A percentile compares a stretch with the other conserved stretches of the same genome.
Conservation (phyloP, 2,797 vertebrate species). For the Acomys russatus region DNA sequence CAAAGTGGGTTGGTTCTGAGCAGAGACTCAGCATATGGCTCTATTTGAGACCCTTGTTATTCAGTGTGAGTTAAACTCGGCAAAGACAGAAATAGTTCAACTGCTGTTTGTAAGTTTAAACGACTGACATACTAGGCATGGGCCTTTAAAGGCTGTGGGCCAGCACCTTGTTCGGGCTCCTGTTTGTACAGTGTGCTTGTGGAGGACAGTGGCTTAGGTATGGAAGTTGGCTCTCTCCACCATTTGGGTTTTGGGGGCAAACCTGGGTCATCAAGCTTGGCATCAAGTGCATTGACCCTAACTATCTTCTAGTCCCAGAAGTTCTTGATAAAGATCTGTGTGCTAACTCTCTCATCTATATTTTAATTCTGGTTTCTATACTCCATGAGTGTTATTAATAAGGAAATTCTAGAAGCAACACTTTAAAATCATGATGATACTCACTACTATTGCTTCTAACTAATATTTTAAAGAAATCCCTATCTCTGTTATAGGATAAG, state of each 20-base stretch:
- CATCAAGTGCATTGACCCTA: background rate
- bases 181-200: background rate
- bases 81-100: background rate
- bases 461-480: background rate
- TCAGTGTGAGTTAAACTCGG: background rate
- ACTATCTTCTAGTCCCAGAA: background rate
- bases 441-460: background rate
- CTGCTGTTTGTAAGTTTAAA: background rate
- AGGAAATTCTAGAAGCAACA: background rate
- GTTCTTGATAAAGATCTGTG: background rate
- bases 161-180: background rate
- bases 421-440: slow-evolving; percentile 15
- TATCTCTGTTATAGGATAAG: background rate
- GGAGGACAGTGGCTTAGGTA: background rate
- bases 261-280: background rate
- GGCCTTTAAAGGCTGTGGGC: background rate
- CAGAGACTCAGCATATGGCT: background rate
- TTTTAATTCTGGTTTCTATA: background rate
- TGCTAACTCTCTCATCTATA: background rate
- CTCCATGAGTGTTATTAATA: background rate
- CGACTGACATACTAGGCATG: background rate
- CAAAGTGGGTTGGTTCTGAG: background rate
- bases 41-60: background rate
- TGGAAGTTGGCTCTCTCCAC: background rate
- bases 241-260: background rate